These are phyloP conservation scores for Chromoteleia sp. DNA, from an alignment of 2,888 invertebrate genomes.

Conservation along the genomic window DNA sequence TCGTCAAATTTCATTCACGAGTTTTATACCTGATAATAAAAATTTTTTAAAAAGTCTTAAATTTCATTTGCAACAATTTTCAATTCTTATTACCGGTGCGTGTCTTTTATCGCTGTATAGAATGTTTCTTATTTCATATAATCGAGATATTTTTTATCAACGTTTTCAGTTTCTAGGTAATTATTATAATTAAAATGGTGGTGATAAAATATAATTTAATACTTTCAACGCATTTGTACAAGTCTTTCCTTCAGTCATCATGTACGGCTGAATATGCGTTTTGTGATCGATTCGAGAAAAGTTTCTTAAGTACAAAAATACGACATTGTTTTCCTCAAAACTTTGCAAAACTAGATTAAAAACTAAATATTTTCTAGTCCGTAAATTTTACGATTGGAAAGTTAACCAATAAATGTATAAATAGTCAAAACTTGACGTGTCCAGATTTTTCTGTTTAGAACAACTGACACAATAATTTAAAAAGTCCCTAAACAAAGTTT, in stretches of 20 bases:
- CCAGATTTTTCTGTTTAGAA: too few species aligned
- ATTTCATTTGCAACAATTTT: conserved; percentile 18
- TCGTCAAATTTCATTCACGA: not conserved
- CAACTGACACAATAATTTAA: too few species aligned
- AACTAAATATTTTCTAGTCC: too few species aligned
- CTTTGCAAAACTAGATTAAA: too few species aligned
- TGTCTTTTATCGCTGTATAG: conserved; percentile 36
- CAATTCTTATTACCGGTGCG: conserved; percentile 28
- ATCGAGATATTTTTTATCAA: conserved; percentile 38
- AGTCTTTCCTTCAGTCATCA: conserved; percentile 4
- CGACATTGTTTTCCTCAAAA: not conserved
- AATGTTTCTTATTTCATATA: conserved; percentile 28
- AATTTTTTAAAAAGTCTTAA: not conserved
- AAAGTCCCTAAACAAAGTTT: too few species aligned
- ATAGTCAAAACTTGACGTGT: too few species aligned
- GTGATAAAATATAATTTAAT: conserved; percentile 34
- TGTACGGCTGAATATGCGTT: not conserved
- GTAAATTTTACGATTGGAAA: too few species aligned
- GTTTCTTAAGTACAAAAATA: not conserved
- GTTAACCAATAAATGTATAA: too few species aligned
- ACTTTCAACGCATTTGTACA: conserved; percentile 25
- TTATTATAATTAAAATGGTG: conserved; percentile 32
- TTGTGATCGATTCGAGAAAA: conserved; percentile 3
- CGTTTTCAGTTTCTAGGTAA: conserved; percentile 15
- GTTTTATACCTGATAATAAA: not conserved